These are phyloP conservation scores for Drosophila neoperkinsi DNA, from an alignment of 2,888 invertebrate species.

Conservation along the genomic window DNA sequence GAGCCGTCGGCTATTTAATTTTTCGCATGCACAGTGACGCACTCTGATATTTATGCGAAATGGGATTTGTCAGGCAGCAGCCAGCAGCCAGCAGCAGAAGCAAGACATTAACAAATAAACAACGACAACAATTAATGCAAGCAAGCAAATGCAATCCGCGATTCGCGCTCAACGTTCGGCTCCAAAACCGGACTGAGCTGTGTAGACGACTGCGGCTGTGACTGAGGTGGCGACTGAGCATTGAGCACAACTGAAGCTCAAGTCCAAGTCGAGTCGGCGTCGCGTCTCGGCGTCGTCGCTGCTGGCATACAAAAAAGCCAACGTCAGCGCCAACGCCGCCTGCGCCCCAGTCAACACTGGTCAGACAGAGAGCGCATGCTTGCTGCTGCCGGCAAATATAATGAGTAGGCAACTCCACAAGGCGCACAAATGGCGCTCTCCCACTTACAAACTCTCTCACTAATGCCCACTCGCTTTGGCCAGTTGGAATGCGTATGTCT, in stretches of 20 bases:
- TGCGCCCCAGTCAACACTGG: slow-evolving; percentile 54
- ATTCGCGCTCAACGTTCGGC: slow-evolving; percentile 75
- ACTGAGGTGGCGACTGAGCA: slow-evolving; percentile 47
- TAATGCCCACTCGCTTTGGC: slow-evolving; percentile 21
- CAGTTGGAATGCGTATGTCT: slow-evolving; percentile 2
- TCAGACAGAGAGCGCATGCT: slow-evolving; percentile 78
- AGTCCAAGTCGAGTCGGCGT: slow-evolving; percentile 33
- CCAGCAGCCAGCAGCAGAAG: slow-evolving; percentile 11
- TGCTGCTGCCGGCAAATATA: slow-evolving; percentile 66
- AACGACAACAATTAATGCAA: slow-evolving; percentile 25
- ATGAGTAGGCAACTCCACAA: slow-evolving; percentile 36
- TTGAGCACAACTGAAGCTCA: slow-evolving; percentile 36
- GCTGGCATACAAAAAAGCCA: slow-evolving; percentile 44
- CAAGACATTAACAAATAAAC: slow-evolving; percentile 24
- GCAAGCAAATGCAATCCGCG: slow-evolving; percentile 57
- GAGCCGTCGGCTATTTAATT: slow-evolving; percentile 66
- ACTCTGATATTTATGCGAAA: slow-evolving; percentile 58
- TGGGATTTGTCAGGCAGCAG: slow-evolving; percentile 44
- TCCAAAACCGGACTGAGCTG: slow-evolving; percentile 82
- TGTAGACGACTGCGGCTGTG: slow-evolving; percentile 38
- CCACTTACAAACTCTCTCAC: slow-evolving; percentile 27
- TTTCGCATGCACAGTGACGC: slow-evolving; percentile 47
- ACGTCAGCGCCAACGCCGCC: slow-evolving; percentile 69
- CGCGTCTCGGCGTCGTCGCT: slow-evolving; percentile 35
- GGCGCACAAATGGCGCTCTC: slow-evolving; percentile 26